Base-by-base conservation (phyloP, 2,888 invertebrate genomes). In the Nesidiocoris tenuis region DNA sequence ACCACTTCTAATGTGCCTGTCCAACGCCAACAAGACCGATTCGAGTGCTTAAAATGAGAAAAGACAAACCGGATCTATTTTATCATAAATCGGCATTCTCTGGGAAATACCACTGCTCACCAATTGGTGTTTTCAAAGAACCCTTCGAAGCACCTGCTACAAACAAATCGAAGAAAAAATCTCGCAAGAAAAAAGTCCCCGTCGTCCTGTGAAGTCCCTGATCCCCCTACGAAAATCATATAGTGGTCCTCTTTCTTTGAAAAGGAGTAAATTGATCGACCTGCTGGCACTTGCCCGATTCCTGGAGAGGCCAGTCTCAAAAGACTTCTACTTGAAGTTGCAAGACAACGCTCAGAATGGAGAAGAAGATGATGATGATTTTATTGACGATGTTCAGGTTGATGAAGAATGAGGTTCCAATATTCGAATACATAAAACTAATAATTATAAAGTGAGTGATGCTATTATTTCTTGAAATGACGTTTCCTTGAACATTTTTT, bases 231-330 rank as follows among this genome's bases (percentile, higher is more conserved):
- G 16, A 63, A 63, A 63, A 63, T 63, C 63, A 22, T 63, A 63
- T 16, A 3, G 63, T 63, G 63, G 63, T 63, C 63, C 63, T 63
- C 63, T 63, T 63, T 1, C 63, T 2, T 63, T 63, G 22, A 63
- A 63, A 63, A 63, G 23, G 19, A 16, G 21, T 21, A 9, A 19
- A 21, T 19, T 21, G 24, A 19, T 22, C n/a, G n/a, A n/a, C n/a
- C n/a, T n/a, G n/a, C n/a, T 63, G 63, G 16, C 24, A 63, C 63
- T 63, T 63, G 63, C 63, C 63, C 5, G 24, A 63, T 63, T 63
- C 24, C 63, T 63, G 63, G 63, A 63, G 63, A 63, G 24, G 21
- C 63, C 63, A n/a, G n/a, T 24, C 63, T 63, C 63, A 23, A 63
- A 63, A 63, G 63, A 22, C 63, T 63, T 63, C 63, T 63, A 21